A percentile compares a stretch with the other conserved stretches of the same genome.
phyloP scores from a whole-genome alignment of 2,888 invertebrate species.

The Cheiracanthium punctorium region DNA sequence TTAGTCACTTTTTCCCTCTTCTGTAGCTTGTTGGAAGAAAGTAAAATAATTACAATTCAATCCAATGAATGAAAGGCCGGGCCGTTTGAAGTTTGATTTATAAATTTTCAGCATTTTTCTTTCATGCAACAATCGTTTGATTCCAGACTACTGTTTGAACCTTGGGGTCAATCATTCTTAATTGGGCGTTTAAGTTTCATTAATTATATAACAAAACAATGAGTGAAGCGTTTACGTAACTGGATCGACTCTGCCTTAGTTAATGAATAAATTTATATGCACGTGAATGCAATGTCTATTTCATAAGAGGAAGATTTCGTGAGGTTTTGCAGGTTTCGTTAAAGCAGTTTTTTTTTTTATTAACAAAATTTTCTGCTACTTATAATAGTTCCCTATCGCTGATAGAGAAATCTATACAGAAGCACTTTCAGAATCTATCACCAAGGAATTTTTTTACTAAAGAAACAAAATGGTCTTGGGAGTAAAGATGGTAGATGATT shows the following conservation, averaged over 20 bases:
- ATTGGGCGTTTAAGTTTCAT: constrained; percentile 44
- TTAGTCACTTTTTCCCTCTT: too few relatives aligned
- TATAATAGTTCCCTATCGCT: too few relatives aligned
- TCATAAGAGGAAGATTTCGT: too few relatives aligned
- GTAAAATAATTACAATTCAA: neutral
- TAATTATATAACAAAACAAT: constrained; percentile 41
- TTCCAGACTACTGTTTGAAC: constrained; percentile 52
- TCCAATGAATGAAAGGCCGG: neutral
- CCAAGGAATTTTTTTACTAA: too few relatives aligned
- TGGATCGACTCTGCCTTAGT: neutral
- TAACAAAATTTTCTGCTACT: too few relatives aligned
- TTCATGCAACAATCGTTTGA: constrained; percentile 34
- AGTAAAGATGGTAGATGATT: too few relatives aligned
- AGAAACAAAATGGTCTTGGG: too few relatives aligned
- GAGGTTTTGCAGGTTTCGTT: too few relatives aligned
- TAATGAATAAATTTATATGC: neutral
- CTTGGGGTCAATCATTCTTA: constrained; percentile 26
- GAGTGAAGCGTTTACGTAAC: neutral
- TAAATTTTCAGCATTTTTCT: neutral
- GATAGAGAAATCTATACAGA: too few relatives aligned
- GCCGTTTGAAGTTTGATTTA: neutral
- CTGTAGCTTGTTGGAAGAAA: too few relatives aligned
- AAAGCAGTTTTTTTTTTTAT: too few relatives aligned
- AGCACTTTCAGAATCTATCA: too few relatives aligned
- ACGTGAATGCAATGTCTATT: neutral